Conservation (phyloP, 2,888 invertebrate genomes). For the Ochlodes sylvanus region DNA sequence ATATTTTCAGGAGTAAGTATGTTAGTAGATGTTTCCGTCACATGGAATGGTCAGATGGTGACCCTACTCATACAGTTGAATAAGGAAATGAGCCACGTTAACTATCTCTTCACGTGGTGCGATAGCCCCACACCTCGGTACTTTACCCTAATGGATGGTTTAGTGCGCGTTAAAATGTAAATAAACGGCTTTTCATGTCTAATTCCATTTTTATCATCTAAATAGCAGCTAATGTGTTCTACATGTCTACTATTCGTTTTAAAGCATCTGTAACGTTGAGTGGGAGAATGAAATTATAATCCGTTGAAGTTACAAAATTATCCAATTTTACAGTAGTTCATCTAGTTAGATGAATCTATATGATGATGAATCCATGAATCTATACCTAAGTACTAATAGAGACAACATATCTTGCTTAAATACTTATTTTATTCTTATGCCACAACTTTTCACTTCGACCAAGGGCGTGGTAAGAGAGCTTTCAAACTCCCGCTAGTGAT, state of each 20-base stretch:
- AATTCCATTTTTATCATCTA: slow-evolving; percentile 23
- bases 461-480: too few relatives aligned
- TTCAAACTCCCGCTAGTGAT: too few relatives aligned
- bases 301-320: too few relatives aligned
- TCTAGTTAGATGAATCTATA: too few relatives aligned
- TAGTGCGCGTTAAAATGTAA: slow-evolving; percentile 28
- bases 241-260: slow-evolving; percentile 27
- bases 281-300: background rate
- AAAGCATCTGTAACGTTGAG: background rate
- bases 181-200: slow-evolving; percentile 26
- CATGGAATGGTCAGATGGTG: background rate
- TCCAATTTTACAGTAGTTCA: too few relatives aligned
- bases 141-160: slow-evolving; percentile 33
- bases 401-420: too few relatives aligned
- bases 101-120: slow-evolving; percentile 46
- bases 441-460: too few relatives aligned
- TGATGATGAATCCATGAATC: too few relatives aligned
- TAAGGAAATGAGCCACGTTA: slow-evolving; percentile 64
- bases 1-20: too few relatives aligned
- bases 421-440: too few relatives aligned
- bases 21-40: too few relatives aligned
- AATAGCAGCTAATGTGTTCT: slow-evolving; percentile 9
- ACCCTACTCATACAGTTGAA: slow-evolving; percentile 48
- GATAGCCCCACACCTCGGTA: slow-evolving; percentile 15
- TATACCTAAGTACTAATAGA: too few relatives aligned